These are phyloP conservation scores for Coenobita brevimanus DNA, from an alignment of 1,140 invertebrate genomes.

Conservation along the genomic window DNA sequence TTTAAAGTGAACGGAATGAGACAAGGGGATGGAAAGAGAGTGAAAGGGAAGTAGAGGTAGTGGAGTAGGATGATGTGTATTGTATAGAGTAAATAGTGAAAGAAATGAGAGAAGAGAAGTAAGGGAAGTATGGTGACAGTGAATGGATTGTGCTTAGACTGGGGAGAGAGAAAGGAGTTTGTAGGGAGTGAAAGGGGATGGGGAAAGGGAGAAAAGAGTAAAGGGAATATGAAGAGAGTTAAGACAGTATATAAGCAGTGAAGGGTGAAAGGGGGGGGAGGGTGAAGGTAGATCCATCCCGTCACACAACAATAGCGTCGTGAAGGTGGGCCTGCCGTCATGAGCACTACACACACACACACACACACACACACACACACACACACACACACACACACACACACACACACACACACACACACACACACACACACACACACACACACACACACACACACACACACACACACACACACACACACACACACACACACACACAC, in stretches of 20 bases:
- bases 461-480: constrained; percentile 5
- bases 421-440: neutral
- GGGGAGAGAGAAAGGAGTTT: neutral
- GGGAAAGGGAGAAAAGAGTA: neutral
- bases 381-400: constrained; percentile 30
- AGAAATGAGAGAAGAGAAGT: no score
- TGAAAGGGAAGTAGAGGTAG: neutral
- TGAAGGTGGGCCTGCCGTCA: neutral
- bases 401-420: constrained; percentile 13
- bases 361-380: neutral
- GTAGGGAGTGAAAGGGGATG: neutral
- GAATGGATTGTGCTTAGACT: no score
- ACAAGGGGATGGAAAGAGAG: neutral
- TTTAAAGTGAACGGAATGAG: no score
- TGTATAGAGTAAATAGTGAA: no score
- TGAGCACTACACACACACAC: neutral
- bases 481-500: constrained; percentile 17
- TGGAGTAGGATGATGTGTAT: no score
- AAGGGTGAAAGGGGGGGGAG: neutral
- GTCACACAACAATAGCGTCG: neutral
- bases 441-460: constrained; percentile 2
- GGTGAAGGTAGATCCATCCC: no score
- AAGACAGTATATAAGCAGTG: neutral
- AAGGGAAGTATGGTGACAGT: no score
- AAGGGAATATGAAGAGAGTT: neutral